Evolutionary conservation across 2,797 vertebrate species (phyloP), one percentile per base, ranked within the genome.

Genomic region (Artibeus jamaicensis): DNA sequence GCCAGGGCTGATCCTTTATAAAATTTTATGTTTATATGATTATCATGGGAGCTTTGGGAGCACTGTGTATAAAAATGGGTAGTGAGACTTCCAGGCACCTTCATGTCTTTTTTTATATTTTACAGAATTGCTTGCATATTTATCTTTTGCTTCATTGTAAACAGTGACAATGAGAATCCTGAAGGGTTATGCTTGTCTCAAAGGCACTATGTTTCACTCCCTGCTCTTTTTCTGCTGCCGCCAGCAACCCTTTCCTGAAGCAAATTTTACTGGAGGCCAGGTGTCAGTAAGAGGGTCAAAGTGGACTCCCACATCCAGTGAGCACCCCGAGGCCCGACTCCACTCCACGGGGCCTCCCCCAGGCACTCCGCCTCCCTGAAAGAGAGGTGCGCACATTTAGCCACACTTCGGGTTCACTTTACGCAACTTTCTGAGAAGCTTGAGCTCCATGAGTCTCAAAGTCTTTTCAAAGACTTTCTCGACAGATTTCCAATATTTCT

Each of bases 91-190:
- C 59, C 32, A 8, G 18, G 7, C 21, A 0, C 76, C 48, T 62
- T 70, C 29, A 2, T 9, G 22, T 53, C 57, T 46, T 83, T 39
- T 21, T 65, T 67, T 68, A 37, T 59, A 26, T 29, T 81, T 89
- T 73, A 53, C 74, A 70, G 91, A 68, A 76, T 70, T 89, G 89
- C 86, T 93, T 89, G 37, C 26, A 16, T 70, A 62, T 95, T 76
- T 39, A 71, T 24, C 46, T 53, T 55, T 44, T 34, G 62, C 83
- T 74, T 65, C 65, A 24, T 74, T 34, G 12, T 53, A 44, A 77
- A 70, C n/a, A 34, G 26, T 59, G 22, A 71, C 4, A 7, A 11
- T 68, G 57, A 62, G 19, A 53, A 42, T 53, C 73, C 67, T 39
- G 9, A 65, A 21, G 74, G 88, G 15, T 37, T 26, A 0, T 1